phyloP scores from a whole-genome alignment of 2,797 vertebrate species.

The Chiloscyllium punctatum region DNA sequence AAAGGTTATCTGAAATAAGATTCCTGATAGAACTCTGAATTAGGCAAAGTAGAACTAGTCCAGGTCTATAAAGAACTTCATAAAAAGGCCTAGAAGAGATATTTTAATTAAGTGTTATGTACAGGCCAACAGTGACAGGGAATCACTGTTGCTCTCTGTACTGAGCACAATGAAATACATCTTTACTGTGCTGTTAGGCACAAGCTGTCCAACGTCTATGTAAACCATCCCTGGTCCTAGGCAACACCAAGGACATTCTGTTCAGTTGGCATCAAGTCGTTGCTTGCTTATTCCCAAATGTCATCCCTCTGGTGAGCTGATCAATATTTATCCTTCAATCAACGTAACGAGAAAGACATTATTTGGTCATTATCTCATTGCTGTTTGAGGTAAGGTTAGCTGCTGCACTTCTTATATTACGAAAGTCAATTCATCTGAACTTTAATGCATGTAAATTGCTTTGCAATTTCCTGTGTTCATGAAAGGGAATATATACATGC shows the following conservation, averaged over 20 bases:
- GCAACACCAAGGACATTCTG: slow-evolving; percentile 3
- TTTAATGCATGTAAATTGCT: not conserved
- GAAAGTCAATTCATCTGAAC: not conserved
- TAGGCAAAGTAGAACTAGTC: not conserved
- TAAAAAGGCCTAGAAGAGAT: not conserved
- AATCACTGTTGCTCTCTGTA: not conserved
- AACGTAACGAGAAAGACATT: not conserved
- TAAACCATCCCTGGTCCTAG: not conserved
- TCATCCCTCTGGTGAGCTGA: not conserved
- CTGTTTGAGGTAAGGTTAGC: not conserved
- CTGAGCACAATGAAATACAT: not conserved
- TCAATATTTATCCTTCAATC: not conserved
- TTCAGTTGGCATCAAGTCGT: not conserved
- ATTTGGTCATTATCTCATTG: not conserved
- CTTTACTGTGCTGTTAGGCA: not conserved
- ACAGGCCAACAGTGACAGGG: not conserved
- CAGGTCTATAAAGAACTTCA: not conserved
- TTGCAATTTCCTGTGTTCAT: not conserved
- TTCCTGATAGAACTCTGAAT: not conserved
- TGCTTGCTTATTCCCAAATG: not conserved
- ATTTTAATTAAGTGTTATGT: not conserved
- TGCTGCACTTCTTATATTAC: not conserved
- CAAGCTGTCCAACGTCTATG: not conserved
- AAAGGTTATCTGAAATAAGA: not conserved
- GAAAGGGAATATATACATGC: not conserved